These are phyloP conservation scores for Athalia rosae DNA, from an alignment of 2,888 invertebrate species.

Conservation along the genomic window DNA sequence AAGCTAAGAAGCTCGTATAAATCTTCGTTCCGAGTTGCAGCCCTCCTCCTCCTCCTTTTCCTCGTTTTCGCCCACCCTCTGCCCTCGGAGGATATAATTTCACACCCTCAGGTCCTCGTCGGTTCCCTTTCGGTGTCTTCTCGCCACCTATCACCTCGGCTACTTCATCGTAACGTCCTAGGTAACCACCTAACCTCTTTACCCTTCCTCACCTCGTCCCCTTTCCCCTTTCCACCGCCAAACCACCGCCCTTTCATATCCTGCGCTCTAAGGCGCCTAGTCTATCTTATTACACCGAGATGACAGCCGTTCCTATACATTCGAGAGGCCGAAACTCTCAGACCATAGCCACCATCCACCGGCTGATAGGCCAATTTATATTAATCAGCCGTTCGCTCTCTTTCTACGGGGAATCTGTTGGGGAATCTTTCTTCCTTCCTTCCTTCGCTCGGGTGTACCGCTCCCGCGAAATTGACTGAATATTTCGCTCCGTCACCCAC, in stretches of 20 bases:
- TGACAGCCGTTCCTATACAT: constrained; percentile 17
- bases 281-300: constrained; percentile 47
- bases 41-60: neutral
- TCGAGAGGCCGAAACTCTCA: neutral
- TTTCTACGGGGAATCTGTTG: neutral
- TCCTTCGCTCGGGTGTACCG: neutral
- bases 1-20: constrained; percentile 49
- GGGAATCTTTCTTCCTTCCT: neutral
- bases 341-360: neutral
- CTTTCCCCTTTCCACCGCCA: neutral
- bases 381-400: neutral
- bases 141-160: constrained; percentile 35
- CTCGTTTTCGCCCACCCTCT: constrained; percentile 19
- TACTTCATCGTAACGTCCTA: constrained; percentile 31
- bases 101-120: constrained; percentile 49
- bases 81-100: constrained; percentile 55
- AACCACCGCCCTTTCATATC: neutral
- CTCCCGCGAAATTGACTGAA: too few relatives aligned
- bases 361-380: constrained; percentile 10
- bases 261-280: constrained; percentile 8
- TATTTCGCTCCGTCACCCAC: too few relatives aligned
- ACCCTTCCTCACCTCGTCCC: constrained; percentile 15
- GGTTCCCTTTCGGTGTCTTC: constrained; percentile 34
- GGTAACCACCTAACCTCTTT: constrained; percentile 31
- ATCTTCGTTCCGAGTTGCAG: constrained; percentile 50